Evolutionary conservation across 1,140 invertebrate genomes (phyloP), one percentile per base, ranked within the genome.

Genomic region (Trachymyrmex septentrionalis): DNA sequence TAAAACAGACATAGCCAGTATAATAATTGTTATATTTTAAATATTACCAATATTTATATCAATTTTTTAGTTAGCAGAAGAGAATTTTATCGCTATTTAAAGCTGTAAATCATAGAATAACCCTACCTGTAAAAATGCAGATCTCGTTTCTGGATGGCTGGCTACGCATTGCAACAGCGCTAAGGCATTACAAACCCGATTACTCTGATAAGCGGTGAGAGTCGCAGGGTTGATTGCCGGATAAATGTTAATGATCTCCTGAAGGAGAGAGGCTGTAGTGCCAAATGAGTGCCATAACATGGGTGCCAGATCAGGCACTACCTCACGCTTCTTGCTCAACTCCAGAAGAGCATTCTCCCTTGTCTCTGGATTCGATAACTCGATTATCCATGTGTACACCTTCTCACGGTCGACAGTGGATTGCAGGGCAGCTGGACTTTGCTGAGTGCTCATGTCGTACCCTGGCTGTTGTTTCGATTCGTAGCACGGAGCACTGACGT

Each of bases 251-350:
- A 99, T 98, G 61, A 98, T 98, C 94, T 98, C 98, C 95, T 99
- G 99, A 1, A 99, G 96, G 2, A 99, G 95, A 59, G 99, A 99
- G 50, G 99, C 98, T 21, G 99, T 99, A 19, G 99, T 99, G 1
- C 99, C 99, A 96, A 99, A 99, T 64, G 99, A 99, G 95, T 99
- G 97, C 99, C 99, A 99, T 80, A 99, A 94, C 98, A 99, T 99
- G 0, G 99, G 98, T 0, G 99, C 99, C 80, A 99, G 95, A 93
- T 99, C 99, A 27, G 98, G 98, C 7, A 99, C 98, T 53, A 98
- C 97, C 96, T 99, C 99, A 21, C 99, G 97, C 93, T 99, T 99
- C 94, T 99, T 99, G 93, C 99, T 99, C 5, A 99, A 95, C 95
- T 99, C 99, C 34, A 99, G 95, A 5, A 99, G 95, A 48, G 99